phyloP scores from a whole-genome alignment of 2,888 invertebrate genomes.

The Antitype chi region DNA sequence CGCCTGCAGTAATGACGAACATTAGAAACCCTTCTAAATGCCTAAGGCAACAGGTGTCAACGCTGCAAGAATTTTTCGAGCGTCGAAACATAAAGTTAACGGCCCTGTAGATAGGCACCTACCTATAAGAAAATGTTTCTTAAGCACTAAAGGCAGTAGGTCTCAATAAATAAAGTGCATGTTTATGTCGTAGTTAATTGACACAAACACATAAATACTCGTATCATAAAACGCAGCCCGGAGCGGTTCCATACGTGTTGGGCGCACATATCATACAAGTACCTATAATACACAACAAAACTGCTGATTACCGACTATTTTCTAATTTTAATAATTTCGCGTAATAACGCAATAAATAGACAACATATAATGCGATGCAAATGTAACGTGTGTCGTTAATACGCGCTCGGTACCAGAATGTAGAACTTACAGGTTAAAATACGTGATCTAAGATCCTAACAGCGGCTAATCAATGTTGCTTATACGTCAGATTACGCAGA shows the following conservation, averaged over 20 bases:
- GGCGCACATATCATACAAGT: constrained; percentile 68
- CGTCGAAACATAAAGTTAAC: constrained; percentile 43
- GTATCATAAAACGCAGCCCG: constrained; percentile 73
- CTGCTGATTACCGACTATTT: constrained; percentile 80
- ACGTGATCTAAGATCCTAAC: constrained; percentile 78
- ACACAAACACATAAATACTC: constrained; percentile 74
- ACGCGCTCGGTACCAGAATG: constrained; percentile 71
- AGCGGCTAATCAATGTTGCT: constrained; percentile 83
- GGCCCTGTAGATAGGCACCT: constrained; percentile 19
- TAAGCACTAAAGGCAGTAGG: constrained; percentile 49
- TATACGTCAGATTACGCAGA: constrained; percentile 82
- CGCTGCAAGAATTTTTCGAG: constrained; percentile 42
- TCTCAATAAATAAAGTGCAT: constrained; percentile 64
- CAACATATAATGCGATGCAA: constrained; percentile 84
- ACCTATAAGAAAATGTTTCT: constrained; percentile 40
- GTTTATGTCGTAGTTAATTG: constrained; percentile 72
- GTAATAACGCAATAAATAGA: constrained; percentile 81
- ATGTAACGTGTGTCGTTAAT: constrained; percentile 81
- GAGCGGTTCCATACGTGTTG: constrained; percentile 72
- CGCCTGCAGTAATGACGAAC: constrained; percentile 52
- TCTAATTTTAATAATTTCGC: constrained; percentile 84
- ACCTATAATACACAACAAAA: constrained; percentile 76
- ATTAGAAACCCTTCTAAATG: constrained; percentile 56
- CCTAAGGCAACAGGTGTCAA: constrained; percentile 64
- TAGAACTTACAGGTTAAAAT: constrained; percentile 76